Evolutionary conservation across 2,888 invertebrate species (phyloP), one percentile per base, ranked within the genome.

Genomic region (Lordiphosa andalusiaca): DNA sequence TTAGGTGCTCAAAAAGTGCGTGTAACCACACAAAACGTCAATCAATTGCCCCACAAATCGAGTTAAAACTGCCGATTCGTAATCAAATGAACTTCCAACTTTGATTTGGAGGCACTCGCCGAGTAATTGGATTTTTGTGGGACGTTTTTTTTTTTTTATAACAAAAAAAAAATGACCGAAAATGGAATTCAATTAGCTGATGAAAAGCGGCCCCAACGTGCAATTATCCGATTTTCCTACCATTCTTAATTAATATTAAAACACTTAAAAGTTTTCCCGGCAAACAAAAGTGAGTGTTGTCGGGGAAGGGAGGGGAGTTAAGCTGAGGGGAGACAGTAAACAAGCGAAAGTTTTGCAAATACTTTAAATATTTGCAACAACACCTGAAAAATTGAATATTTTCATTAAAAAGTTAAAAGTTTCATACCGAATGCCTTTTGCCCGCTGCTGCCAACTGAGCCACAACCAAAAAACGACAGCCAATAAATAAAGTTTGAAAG

Each of bases 341-440:
- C 13, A 9, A 16, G 4, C 12, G 5, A 71, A 71, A 64, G 55
- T 66, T 72, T 60, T 59, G 42, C 46, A 47, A 68, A 65, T 82
- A 58, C 71, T 33, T 44, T 83, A 66, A 73, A 81, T 80, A 69
- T 84, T 69, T 67, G 69, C 66, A 72, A 80, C 84, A 84, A 80
- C 84, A 84, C 69, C 84, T 80, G 75, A 69, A 71, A 65, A 74
- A 69, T 70, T 78, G 80, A 82, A 84, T 85, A 81, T 84, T 77
- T 81, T 81, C 84, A 84, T 81, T 81, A 85, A 82, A 81, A 30
- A 85, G 85, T 85, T 76, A 63, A 69, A 80, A 81, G 80, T 69
- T 67, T 71, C 39, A 60, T 55, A 46, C 36, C 23, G 39, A 35
- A 9, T 59, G 33, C 23, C 40, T 49, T 44, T 10, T 57, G 12